Evolutionary conservation across 2,113 vertebrate species (phyloP).

Genomic region (Zeus faber): DNA sequence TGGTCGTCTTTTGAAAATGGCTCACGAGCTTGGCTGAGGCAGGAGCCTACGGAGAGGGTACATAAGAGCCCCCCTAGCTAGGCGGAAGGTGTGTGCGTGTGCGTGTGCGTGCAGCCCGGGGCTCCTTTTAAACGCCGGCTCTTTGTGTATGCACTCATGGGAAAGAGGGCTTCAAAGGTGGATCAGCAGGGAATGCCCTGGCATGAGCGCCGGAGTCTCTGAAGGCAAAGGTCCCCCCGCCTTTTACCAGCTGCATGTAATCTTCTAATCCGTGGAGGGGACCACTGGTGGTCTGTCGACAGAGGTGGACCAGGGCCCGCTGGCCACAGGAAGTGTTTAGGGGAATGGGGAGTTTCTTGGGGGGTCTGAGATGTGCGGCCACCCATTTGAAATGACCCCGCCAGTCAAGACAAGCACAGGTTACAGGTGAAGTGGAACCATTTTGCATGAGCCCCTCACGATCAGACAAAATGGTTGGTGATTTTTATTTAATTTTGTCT

Average conservation of each 20-base stretch:
- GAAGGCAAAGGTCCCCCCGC: constrained; percentile 37
- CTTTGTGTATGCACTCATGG: constrained; percentile 65
- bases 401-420: constrained; percentile 32
- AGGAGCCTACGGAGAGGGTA: constrained; percentile 24
- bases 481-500: too few species aligned
- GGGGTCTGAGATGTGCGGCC: constrained; percentile 31
- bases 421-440: constrained; percentile 67
- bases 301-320: constrained; percentile 50
- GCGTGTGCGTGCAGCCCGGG: constrained; percentile 28
- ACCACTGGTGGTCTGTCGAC: constrained; percentile 58
- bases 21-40: constrained; percentile 42
- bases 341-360: constrained; percentile 28
- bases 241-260: constrained; percentile 71
- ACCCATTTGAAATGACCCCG: constrained; percentile 51
- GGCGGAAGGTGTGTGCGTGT: constrained; percentile 41
- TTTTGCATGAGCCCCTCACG: constrained; percentile 22
- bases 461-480: constrained; percentile 14
- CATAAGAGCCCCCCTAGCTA: constrained; percentile 44
- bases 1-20: constrained; percentile 21
- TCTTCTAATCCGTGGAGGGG: constrained; percentile 67
- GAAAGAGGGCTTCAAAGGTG: constrained; percentile 69
- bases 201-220: constrained; percentile 35
- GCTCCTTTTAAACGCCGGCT: constrained; percentile 43
- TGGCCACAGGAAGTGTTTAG: constrained; percentile 57
- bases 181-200: constrained; percentile 52